Evolutionary conservation across 2,797 vertebrate genomes (phyloP).

Genomic region (Antennarius maculatus): DNA sequence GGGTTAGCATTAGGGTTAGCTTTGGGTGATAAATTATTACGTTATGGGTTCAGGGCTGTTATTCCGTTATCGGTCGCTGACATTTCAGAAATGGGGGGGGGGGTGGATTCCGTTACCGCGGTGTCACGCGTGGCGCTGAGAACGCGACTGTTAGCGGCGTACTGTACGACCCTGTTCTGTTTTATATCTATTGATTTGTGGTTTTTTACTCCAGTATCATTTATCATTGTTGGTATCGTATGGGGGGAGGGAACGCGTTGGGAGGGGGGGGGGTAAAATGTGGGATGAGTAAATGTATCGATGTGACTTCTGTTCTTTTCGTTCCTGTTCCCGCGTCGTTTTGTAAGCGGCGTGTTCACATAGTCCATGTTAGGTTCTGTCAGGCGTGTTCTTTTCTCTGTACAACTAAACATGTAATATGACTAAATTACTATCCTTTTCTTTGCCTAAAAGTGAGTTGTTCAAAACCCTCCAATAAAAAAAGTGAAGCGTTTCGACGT

Average conservation of each 20-base stretch:
- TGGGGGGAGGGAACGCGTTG: conserved; percentile 68
- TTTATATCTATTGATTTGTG: conserved; percentile 83
- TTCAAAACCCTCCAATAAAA: conserved; percentile 79
- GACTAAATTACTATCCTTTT: conserved; percentile 84
- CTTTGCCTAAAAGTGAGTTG: conserved; percentile 83
- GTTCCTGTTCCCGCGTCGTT: conserved; percentile 56
- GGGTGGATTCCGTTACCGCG: too few relatives aligned
- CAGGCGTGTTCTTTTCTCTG: conserved; percentile 73
- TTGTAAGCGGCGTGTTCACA: conserved; percentile 83
- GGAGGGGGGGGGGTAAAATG: conserved; percentile 74
- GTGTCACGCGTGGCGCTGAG: background rate
- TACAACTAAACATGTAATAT: conserved; percentile 86
- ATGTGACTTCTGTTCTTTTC: conserved; percentile 69
- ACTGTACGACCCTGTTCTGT: conserved; percentile 87
- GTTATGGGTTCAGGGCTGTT: too few relatives aligned
- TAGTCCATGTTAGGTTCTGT: conserved; percentile 83
- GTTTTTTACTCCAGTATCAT: conserved; percentile 78
- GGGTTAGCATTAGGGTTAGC: too few relatives aligned
- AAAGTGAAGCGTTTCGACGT: conserved; percentile 44
- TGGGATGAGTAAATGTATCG: conserved; percentile 78
- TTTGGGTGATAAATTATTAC: too few relatives aligned
- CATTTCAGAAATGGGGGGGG: too few relatives aligned
- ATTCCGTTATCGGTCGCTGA: too few relatives aligned
- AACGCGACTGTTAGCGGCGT: conserved; percentile 69
- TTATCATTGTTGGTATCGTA: conserved; percentile 80